phyloP scores from a whole-genome alignment of 2,888 invertebrate species.

The Diarsia mendica region DNA sequence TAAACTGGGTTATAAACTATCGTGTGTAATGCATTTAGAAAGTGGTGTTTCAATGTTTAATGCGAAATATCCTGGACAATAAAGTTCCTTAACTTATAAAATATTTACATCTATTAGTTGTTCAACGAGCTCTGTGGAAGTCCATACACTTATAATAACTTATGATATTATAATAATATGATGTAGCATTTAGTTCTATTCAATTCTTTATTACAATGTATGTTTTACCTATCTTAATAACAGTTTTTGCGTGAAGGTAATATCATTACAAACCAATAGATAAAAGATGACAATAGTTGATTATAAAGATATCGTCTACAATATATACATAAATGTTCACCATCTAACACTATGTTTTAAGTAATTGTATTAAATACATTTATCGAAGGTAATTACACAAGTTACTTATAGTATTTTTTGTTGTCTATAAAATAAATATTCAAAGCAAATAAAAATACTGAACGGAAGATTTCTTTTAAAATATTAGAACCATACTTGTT shows the following conservation, averaged over 20 bases:
- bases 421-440: not conserved
- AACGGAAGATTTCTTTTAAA: not conserved
- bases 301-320: not conserved
- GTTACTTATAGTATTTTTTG: not conserved
- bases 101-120: constrained; percentile 29
- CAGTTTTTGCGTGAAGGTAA: not conserved
- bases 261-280: not conserved
- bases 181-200: not conserved
- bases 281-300: not conserved
- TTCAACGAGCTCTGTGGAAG: constrained; percentile 23
- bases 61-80: not conserved
- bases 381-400: not conserved
- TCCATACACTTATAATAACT: constrained; percentile 1
- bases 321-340: not conserved
- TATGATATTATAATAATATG: not conserved
- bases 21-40: constrained; percentile 20
- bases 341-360: not conserved
- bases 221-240: not conserved
- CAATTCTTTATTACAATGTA: not conserved
- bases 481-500: not conserved
- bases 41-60: constrained; percentile 2
- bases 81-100: not conserved
- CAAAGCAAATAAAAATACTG: not conserved
- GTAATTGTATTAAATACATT: not conserved
- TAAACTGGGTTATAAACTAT: constrained; percentile 6